A percentile compares a stretch with the other conserved stretches of the same genome.
phyloP scores from a whole-genome alignment of 2,797 vertebrate genomes.

The Holocentrus rufus region DNA sequence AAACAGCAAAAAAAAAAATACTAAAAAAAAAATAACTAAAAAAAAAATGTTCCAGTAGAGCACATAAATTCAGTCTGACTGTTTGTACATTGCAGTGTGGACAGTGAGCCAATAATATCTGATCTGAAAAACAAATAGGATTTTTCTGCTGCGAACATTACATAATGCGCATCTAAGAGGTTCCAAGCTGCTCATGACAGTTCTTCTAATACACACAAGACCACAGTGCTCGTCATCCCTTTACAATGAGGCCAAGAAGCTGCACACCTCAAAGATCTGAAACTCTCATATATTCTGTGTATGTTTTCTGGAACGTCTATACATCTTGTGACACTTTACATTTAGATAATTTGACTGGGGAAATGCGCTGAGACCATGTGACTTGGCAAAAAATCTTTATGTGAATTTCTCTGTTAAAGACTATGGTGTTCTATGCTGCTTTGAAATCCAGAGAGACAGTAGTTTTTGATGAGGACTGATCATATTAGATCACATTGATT shows the following conservation, averaged over 20 bases:
- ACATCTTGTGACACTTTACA: neutral
- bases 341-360: neutral
- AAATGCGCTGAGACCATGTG: too few relatives aligned
- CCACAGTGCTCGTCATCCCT: slow-evolving; percentile 86
- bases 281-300: slow-evolving; percentile 94
- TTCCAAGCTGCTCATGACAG: neutral
- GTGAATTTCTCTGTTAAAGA: too few relatives aligned
- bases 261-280: slow-evolving; percentile 79
- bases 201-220: slow-evolving; percentile 79
- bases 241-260: slow-evolving; percentile 83
- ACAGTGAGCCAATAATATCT: too few relatives aligned
- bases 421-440: neutral
- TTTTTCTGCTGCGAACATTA: too few relatives aligned
- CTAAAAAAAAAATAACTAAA: too few relatives aligned
- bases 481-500: too few relatives aligned
- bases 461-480: neutral
- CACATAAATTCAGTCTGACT: too few relatives aligned
- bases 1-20: too few relatives aligned
- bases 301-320: slow-evolving; percentile 49
- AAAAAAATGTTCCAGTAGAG: too few relatives aligned
- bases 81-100: too few relatives aligned
- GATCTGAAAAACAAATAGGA: too few relatives aligned
- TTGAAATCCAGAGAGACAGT: neutral
- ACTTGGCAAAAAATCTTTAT: too few relatives aligned
- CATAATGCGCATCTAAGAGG: neutral